phyloP scores from a whole-genome alignment of 2,113 vertebrate genomes.

The Phalacrocorax carbo region DNA sequence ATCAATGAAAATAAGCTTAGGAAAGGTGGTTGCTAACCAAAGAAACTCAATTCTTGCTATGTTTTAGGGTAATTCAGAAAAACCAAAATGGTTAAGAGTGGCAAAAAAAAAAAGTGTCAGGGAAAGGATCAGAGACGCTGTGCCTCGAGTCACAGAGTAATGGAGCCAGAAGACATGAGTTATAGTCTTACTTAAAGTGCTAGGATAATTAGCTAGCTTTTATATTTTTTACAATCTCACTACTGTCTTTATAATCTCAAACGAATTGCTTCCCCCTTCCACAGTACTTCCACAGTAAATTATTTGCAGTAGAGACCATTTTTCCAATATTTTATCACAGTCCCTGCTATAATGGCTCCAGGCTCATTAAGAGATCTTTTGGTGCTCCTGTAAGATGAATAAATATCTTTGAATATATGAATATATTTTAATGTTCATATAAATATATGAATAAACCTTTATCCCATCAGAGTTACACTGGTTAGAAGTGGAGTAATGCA shows the following conservation, averaged over 20 bases:
- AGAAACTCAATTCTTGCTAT: not conserved
- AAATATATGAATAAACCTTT: constrained; percentile 1
- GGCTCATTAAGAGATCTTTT: not conserved
- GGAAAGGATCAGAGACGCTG: not conserved
- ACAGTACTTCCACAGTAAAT: not conserved
- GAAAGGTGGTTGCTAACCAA: not conserved
- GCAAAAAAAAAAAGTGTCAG: not conserved
- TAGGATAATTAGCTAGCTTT: not conserved
- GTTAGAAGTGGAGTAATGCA: not conserved
- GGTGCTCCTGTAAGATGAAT: not conserved
- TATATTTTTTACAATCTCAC: not conserved
- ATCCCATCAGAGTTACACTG: not conserved
- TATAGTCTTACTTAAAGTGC: not conserved
- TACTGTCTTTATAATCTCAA: not conserved
- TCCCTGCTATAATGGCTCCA: not conserved
- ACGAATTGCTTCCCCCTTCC: not conserved
- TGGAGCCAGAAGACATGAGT: not conserved
- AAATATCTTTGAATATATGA: not conserved
- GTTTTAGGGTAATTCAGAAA: not conserved
- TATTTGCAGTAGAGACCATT: not conserved
- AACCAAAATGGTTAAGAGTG: not conserved
- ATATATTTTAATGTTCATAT: not conserved
- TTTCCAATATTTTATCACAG: not conserved
- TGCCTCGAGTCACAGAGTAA: not conserved
- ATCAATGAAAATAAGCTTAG: not conserved